These are phyloP conservation scores for Dicentrarchus labrax DNA, from an alignment of 2,113 vertebrate species.

Conservation along the genomic window DNA sequence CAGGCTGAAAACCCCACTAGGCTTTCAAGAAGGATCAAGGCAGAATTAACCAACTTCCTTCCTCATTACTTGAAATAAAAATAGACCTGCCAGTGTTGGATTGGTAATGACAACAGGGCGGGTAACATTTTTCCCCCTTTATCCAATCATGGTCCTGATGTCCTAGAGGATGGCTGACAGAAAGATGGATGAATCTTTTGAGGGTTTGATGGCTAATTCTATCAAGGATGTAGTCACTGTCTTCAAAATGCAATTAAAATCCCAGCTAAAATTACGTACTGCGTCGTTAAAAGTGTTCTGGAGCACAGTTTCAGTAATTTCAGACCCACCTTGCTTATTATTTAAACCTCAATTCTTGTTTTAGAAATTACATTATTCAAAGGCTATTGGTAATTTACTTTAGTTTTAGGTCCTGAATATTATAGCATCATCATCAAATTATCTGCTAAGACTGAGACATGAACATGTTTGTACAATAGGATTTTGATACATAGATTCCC, in stretches of 20 bases:
- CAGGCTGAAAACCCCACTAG: conserved; percentile 58
- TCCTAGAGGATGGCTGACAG: conserved; percentile 76
- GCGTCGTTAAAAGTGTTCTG: conserved; percentile 64
- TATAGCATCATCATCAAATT: not conserved
- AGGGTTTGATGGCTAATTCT: conserved; percentile 79
- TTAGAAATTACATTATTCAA: conserved; percentile 11
- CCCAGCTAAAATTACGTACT: conserved; percentile 69
- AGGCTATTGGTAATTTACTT: not conserved
- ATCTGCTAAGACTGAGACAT: not conserved
- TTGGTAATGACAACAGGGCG: conserved; percentile 79
- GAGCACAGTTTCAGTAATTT: conserved; percentile 24
- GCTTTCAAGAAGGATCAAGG: conserved; percentile 78
- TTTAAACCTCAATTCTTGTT: not conserved
- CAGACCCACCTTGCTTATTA: conserved; percentile 9
- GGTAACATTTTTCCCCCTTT: conserved; percentile 65
- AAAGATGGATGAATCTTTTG: conserved; percentile 81
- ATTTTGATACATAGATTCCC: not conserved
- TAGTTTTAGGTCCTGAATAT: not conserved
- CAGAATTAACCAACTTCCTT: conserved; percentile 78
- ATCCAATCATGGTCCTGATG: conserved; percentile 77
- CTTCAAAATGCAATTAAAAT: conserved; percentile 77
- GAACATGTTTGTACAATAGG: not conserved
- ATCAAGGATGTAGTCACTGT: conserved; percentile 77
- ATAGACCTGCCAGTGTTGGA: conserved; percentile 75
- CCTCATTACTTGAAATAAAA: conserved; percentile 79